A percentile compares a stretch with the other conserved stretches of the same genome.
Evolutionary conservation across 1,140 invertebrate species (phyloP).

Genomic region (Drosophila micromelanica): DNA sequence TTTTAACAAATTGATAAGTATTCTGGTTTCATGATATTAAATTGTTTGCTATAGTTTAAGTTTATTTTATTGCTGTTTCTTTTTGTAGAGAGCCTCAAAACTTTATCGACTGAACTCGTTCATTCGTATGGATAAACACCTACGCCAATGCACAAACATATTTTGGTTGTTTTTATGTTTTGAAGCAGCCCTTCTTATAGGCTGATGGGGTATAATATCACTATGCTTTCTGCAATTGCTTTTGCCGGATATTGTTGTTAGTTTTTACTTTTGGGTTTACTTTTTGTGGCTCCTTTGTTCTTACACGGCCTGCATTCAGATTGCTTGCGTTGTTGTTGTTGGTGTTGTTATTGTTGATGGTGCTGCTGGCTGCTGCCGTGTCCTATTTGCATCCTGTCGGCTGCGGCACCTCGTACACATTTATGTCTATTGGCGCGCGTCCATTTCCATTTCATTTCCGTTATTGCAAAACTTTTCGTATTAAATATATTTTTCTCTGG

Average conservation of each 20-base stretch:
- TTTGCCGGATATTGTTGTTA: slow-evolving; percentile 82
- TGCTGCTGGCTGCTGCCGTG: slow-evolving; percentile 57
- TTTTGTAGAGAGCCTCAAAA: background rate
- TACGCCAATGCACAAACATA: slow-evolving; percentile 13
- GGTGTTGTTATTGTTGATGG: slow-evolving; percentile 41
- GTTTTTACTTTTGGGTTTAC: slow-evolving; percentile 71
- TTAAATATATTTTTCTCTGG: slow-evolving; percentile 79
- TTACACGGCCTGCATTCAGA: slow-evolving; percentile 63
- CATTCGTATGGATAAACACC: background rate
- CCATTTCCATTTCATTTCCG: slow-evolving; percentile 83
- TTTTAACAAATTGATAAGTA: too few relatives aligned
- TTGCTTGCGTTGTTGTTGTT: slow-evolving; percentile 49
- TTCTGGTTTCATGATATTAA: too few relatives aligned
- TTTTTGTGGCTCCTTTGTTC: slow-evolving; percentile 72
- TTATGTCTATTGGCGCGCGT: slow-evolving; percentile 82
- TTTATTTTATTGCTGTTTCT: background rate
- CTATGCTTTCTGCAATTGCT: slow-evolving; percentile 77
- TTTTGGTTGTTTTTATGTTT: slow-evolving; percentile 41
- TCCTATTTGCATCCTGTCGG: slow-evolving; percentile 79
- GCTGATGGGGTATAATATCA: slow-evolving; percentile 40
- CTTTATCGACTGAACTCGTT: slow-evolving; percentile 12
- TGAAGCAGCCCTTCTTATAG: background rate
- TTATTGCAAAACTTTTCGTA: slow-evolving; percentile 83
- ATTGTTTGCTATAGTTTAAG: background rate
- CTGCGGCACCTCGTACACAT: slow-evolving; percentile 63